Base-by-base conservation (phyloP, 2,113 vertebrate genomes). In the Psettodes erumei region DNA sequence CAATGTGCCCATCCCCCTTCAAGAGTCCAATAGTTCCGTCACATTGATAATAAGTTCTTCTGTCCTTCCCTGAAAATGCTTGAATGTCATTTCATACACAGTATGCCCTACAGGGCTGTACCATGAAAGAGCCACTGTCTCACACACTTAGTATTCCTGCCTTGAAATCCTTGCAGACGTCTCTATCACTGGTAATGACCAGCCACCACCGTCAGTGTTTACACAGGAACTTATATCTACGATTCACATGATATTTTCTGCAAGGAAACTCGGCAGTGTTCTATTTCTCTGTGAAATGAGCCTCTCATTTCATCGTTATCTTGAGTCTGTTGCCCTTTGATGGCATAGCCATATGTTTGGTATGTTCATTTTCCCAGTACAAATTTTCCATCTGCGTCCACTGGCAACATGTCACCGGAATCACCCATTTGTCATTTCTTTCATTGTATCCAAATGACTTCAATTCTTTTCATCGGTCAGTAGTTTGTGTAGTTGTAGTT, bases 51-150 rank as follows among this genome's bases (percentile, higher is more conserved):
- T 76, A 89, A 75, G 65, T 74, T 61, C 79, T 50, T 90, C 88
- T 93, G 91, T 94, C 81, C 64, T 60, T 65, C 47, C 60, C 63
- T 71, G 65, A 86, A 89, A 89, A 91, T 87, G 76, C 71, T 40
- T 71, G 80, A 79, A 81, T 74, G 75, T 63, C 69, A 83, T 90
- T 79, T 86, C 73, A 81, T 81, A 86, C 70, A 83, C 83, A 47
- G 54, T 58, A 33, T 81, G 64, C 69, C 66, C 79, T 58, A 38
- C 42, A 38, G 65, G 76, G 56, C 60, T 77, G 33, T 56, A 35
- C 70, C 53, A 83, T 94, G 86, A 94, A 94, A 92, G 92, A 83
- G 79, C 55, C 89, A 89, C 85, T 94, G 93, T 94, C 78, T 78
- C 21, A 2, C 42, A 54, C 80, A 85, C 84, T 92, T 90, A 88